These are phyloP conservation scores for Hydractinia echinata DNA, from an alignment of 30 jellyfish, hydroid and myxozoan species.

Conservation along the genomic window DNA sequence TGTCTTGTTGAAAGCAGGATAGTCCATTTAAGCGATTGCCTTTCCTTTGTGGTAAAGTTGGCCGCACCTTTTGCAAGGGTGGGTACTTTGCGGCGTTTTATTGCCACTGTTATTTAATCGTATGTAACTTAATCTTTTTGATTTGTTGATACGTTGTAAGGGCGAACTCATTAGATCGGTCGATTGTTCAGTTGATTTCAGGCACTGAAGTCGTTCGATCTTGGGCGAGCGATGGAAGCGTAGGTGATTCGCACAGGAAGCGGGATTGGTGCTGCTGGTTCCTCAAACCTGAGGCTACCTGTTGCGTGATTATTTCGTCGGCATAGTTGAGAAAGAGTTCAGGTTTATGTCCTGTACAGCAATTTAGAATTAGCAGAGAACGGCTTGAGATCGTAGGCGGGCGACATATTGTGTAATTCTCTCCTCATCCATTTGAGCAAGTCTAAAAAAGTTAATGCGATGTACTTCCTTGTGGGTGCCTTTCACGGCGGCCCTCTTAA, in stretches of 20 bases:
- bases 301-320: background rate
- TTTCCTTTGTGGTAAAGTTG: background rate
- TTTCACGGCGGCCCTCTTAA: background rate
- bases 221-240: background rate
- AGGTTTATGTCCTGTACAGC: too few species aligned
- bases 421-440: background rate
- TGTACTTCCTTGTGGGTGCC: conserved; percentile 7
- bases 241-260: background rate
- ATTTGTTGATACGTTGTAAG: background rate
- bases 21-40: background rate
- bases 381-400: too few species aligned
- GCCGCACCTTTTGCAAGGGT: background rate
- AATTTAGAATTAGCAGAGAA: too few species aligned
- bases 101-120: too few species aligned
- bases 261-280: background rate
- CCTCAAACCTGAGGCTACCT: background rate
- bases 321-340: background rate
- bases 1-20: background rate
- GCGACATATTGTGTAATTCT: background rate
- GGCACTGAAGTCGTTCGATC: background rate
- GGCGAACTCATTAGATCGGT: background rate
- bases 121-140: too few species aligned
- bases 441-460: background rate
- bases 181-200: background rate
- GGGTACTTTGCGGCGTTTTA: too few species aligned